These are phyloP conservation scores for Tromatobia lineatoria DNA, from an alignment of 2,888 invertebrate species.

Conservation along the genomic window DNA sequence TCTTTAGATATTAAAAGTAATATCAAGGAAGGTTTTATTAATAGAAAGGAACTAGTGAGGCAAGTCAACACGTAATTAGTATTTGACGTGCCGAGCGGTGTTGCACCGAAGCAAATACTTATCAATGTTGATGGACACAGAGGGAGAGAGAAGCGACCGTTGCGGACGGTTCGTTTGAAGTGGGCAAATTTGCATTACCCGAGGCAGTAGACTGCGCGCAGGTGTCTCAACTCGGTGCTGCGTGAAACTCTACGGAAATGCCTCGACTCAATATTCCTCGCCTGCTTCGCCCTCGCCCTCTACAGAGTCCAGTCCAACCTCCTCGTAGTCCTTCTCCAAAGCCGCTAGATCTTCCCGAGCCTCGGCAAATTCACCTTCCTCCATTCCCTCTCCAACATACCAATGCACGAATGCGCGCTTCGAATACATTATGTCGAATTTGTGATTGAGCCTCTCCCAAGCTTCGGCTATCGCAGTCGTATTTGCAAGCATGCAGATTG, in stretches of 20 bases:
- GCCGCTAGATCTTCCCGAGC: conserved; percentile 87
- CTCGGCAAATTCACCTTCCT: conserved; percentile 88
- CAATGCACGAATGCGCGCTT: conserved; percentile 89
- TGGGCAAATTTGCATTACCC: conserved; percentile 42
- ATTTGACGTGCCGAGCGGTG: conserved; percentile 18
- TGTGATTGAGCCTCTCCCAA: conserved; percentile 88
- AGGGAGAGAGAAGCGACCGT: not conserved
- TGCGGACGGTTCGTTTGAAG: conserved; percentile 4
- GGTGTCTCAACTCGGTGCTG: conserved; percentile 20
- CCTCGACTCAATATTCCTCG: conserved; percentile 74
- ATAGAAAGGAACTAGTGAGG: not conserved
- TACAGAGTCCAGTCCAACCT: conserved; percentile 85
- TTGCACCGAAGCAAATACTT: conserved; percentile 30
- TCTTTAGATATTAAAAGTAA: conserved; percentile 7
- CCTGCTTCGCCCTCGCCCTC: conserved; percentile 83
- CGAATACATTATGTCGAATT: conserved; percentile 89
- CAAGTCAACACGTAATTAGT: conserved; percentile 29
- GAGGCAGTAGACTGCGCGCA: not conserved
- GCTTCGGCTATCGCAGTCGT: conserved; percentile 89
- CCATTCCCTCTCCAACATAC: conserved; percentile 88
- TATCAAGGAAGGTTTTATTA: conserved; percentile 39
- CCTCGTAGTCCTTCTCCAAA: conserved; percentile 85
- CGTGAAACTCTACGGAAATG: conserved; percentile 12
- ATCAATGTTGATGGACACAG: conserved; percentile 37
- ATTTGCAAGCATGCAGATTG: conserved; percentile 89